These are phyloP conservation scores for Neoniphon sammara DNA, from an alignment of 2,797 vertebrate species.

Conservation along the genomic window DNA sequence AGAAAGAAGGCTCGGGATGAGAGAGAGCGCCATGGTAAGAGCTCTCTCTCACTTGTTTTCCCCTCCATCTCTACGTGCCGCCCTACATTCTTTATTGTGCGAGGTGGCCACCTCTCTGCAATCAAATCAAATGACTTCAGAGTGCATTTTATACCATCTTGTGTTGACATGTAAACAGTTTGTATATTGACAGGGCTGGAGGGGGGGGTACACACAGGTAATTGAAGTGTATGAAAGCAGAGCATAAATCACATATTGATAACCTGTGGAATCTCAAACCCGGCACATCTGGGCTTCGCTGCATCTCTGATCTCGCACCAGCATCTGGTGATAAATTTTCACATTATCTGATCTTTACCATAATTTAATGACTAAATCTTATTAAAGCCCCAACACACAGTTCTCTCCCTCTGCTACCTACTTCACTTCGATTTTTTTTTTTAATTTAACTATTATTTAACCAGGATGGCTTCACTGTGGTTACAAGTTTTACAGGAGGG, in stretches of 20 bases:
- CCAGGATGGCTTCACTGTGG: no score
- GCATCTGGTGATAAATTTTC: constrained; percentile 12
- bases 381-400: not conserved
- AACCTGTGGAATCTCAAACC: constrained; percentile 32
- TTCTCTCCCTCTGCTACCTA: not conserved
- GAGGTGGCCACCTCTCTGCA: no score
- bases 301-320: not conserved
- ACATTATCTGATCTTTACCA: constrained; percentile 5
- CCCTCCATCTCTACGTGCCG: not conserved
- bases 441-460: no score
- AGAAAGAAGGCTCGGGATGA: no score
- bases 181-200: constrained; percentile 50
- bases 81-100: not conserved
- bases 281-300: not conserved
- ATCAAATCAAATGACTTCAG: not conserved
- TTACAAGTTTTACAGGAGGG: no score
- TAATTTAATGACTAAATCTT: constrained; percentile 8
- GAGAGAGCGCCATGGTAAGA: no score
- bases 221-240: constrained; percentile 17
- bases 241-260: constrained; percentile 37
- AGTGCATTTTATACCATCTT: not conserved
- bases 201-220: not conserved
- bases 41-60: no score
- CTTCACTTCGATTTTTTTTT: not conserved
- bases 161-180: constrained; percentile 3